Base-by-base conservation (phyloP, 2,888 invertebrate species). In the Unio delphinus region DNA sequence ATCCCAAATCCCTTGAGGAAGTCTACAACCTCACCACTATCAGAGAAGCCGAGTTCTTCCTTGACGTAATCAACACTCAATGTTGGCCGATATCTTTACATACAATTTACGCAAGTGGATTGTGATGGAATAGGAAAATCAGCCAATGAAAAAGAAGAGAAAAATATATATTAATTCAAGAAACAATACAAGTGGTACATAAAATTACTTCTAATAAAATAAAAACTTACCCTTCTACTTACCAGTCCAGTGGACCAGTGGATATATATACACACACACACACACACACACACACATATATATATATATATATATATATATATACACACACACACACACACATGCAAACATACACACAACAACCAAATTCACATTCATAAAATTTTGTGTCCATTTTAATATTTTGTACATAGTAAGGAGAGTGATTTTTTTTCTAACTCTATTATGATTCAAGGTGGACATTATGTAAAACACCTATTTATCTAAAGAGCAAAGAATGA, bases 31-130 rank as follows among this genome's bases (percentile, higher is more conserved):
- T 95, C 95, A 90, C 94, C 94, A 90, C 91, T 92, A 84, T 94
- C 94, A 88, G 94, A 93, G 93, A 97, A 97, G 89, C 95, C 96
- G 93, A 98, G 93, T 92, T 95, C 94, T 91, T 94, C 93, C 90
- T 93, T 92, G 92, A 98, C 92, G 93, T 94, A 95, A 90, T 94
- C 94, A 92, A 96, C 93, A 87, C 95, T 94, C 92, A 98, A 93
- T 91, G 93, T 93, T 92, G 96, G 97, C 89, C 97, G 97, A 93
- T 96, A 97, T 93, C 97, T 76, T 80, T 73, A 76, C 73, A 65
- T 66, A 74, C 65, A 72, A 70, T 62, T 70, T 75, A 68, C 68
- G 72, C 71, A 68, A 73, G 68, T 70, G 68, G 62, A 73, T 64
- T 70, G 73, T 69, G 68, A 73, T 64, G 62, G 67, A 69, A 70